A percentile compares a stretch with the other conserved stretches of the same genome.
These are phyloP conservation scores for Sebastes vulpes DNA, from an alignment of 2,797 vertebrate species.

Conservation along the genomic window DNA sequence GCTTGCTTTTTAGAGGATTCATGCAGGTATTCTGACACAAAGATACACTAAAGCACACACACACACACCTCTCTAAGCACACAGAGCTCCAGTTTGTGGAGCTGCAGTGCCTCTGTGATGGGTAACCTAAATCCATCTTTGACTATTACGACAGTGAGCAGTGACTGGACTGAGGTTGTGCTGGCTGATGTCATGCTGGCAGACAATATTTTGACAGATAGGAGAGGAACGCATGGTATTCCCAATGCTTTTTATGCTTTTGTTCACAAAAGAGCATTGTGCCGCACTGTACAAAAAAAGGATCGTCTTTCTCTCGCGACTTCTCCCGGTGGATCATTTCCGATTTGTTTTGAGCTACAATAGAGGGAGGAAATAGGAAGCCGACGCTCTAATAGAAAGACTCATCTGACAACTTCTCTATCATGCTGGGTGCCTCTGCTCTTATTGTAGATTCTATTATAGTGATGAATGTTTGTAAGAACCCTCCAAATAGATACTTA, in stretches of 20 bases:
- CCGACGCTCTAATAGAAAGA: neutral
- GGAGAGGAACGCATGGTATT: constrained; percentile 6
- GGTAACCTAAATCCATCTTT: constrained; percentile 56
- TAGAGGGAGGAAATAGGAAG: constrained; percentile 2
- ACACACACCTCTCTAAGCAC: neutral
- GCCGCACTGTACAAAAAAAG: constrained; percentile 1
- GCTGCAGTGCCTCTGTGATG: constrained; percentile 15
- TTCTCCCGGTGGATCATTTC: constrained; percentile 18
- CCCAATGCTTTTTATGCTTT: constrained; percentile 6
- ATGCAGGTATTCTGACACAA: constrained; percentile 33
- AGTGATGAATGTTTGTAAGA: neutral
- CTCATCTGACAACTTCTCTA: constrained; percentile 19
- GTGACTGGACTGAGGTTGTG: constrained; percentile 32
- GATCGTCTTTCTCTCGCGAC: neutral
- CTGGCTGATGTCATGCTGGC: constrained; percentile 11
- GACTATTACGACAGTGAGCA: constrained; percentile 33
- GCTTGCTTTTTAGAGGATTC: constrained; percentile 40
- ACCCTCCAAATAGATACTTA: neutral
- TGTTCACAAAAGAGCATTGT: constrained; percentile 16
- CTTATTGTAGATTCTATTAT: constrained; percentile 3
- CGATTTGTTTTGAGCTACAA: constrained; percentile 15
- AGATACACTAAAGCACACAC: constrained; percentile 14
- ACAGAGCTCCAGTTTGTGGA: neutral
- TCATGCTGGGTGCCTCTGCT: neutral
- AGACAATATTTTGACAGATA: constrained; percentile 26